Percentiles rank a stretch among this genome's conserved stretches.
Conservation (phyloP, 2,797 vertebrate species). For the Propithecus deckenii region DNA sequence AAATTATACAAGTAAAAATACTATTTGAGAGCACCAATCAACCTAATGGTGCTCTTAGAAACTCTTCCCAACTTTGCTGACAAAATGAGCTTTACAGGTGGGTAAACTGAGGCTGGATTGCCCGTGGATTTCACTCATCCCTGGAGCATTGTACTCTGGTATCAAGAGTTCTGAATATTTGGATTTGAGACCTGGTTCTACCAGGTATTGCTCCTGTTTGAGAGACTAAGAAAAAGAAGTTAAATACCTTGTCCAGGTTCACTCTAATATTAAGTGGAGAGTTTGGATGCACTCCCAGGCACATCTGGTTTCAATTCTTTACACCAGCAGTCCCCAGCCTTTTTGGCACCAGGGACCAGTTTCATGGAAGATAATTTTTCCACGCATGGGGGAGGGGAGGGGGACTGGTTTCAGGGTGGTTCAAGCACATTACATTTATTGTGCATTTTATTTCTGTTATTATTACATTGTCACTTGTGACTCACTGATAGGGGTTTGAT, state of each 20-base stretch:
- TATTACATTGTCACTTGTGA: too few species aligned
- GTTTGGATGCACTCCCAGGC: neutral
- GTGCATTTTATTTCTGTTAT: too few species aligned
- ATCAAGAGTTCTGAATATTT: neutral
- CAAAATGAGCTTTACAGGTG: neutral
- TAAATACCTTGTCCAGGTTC: neutral
- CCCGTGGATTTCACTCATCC: neutral
- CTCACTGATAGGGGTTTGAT: too few species aligned
- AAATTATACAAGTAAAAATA: neutral
- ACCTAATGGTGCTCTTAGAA: neutral
- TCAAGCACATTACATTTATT: too few species aligned
- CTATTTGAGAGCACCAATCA: neutral
- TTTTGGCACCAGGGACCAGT: too few species aligned
- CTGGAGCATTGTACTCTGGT: neutral
- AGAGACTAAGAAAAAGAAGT: conserved; percentile 7
- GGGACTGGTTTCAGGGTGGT: too few species aligned
- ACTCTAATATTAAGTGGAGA: neutral
- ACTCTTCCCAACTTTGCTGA: neutral
- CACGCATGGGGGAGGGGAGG: too few species aligned
- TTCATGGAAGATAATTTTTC: too few species aligned
- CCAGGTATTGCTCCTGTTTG: neutral
- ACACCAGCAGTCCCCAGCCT: neutral
- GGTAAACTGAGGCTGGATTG: neutral
- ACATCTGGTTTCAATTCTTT: conserved; percentile 10
- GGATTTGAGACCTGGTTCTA: neutral